Base-by-base conservation (phyloP, 2,888 invertebrate species). In the Rugalucina vietnamica region DNA sequence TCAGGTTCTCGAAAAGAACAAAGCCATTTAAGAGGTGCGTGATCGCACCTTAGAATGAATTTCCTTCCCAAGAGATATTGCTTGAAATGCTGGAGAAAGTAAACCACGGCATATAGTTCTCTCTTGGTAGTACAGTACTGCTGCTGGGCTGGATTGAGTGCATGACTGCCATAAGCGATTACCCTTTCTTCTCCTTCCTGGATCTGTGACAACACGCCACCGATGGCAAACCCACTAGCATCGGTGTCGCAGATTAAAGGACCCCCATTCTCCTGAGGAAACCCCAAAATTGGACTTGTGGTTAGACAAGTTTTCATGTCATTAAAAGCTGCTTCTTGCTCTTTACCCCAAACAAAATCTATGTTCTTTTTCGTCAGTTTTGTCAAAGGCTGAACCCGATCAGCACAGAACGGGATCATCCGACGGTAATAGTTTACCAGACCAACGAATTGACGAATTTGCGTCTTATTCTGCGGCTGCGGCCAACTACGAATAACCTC, bases 111-210 rank as follows among this genome's bases (percentile, higher is more conserved):
- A 21, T 74, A 65, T 12, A 76, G 37, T 32, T 82, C 82, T 21
- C 82, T 37, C 29, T 82, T 72, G 8, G 77, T 82, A 36, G 54
- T 36, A 37, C 77, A 82, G 49, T 82, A 82, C 24, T 82, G 77
- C 4, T 49, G 65, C 29, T 77, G 73, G 0, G 77, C 77, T 14
- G 10, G 4, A 21, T 70, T 70, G 8, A 36, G n/a, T 1, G 70
- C 36, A 24, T 36, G 70, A 39, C 70, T 70, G 12, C 70, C 70
- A 36, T 70, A 70, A 37, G 70, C 70, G 10, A 70, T 70, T 36
- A 70, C 70, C 8, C 70, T 12, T n/a, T 70, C 70, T 8, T 8
- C 39, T 24, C 36, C 36, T 36, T 5, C 5, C 24, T 70, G 39
- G 14, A 36, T n/a, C 21, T 32, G 36, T 4, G 36, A 70, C 5